Base-by-base conservation (phyloP, 2,797 vertebrate species). In the Threskiornis aethiopicus region DNA sequence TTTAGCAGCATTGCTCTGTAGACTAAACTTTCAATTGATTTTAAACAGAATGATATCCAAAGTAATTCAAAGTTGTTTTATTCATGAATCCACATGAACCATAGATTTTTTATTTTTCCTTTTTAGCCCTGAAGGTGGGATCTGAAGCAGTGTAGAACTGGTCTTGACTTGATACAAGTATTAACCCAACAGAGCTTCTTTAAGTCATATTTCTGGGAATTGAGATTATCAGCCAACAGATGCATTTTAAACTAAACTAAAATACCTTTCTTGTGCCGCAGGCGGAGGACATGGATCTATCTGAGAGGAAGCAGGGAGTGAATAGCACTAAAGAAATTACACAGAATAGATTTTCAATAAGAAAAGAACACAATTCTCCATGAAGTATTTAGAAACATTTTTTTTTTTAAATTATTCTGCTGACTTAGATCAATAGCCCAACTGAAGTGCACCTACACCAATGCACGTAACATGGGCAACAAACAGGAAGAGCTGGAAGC, bases 1-100 rank as follows among this genome's bases (percentile, higher is more conserved):
- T 76, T 95, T 96, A 87, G 71, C 71, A 93, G 58, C 41, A 58
- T 72, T 84, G 18, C 52, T 58, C 64, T 70, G 28, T 73, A 83
- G 10, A 51, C n/a, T 72, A 89, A 96, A 86, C 31, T 92, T 95
- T 65, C 31, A 49, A 87, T 79, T 88, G 49, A 92, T 96, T 97
- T 94, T 73, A 78, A 90, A 29, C 33, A 39, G 55, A 92, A 85
- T 79, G 26, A 76, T 96, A 93, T 85, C 20, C 26, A 92, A 88
- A 82, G 55, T 87, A 97, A 85, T 95, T 96, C 15, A 77, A 70
- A 46, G 31, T 39, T 84, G 22, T 21, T 55, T 79, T 58, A 57
- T 96, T 95, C 18, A 73, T 35, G 25, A 86, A 44, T 84, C 21
- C 35, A 59, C 52, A 52, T 42, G 42, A 95, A 62, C 47, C 20